Base-by-base conservation (phyloP, 1,140 invertebrate species). In the Pseudomyrmex concolor region DNA sequence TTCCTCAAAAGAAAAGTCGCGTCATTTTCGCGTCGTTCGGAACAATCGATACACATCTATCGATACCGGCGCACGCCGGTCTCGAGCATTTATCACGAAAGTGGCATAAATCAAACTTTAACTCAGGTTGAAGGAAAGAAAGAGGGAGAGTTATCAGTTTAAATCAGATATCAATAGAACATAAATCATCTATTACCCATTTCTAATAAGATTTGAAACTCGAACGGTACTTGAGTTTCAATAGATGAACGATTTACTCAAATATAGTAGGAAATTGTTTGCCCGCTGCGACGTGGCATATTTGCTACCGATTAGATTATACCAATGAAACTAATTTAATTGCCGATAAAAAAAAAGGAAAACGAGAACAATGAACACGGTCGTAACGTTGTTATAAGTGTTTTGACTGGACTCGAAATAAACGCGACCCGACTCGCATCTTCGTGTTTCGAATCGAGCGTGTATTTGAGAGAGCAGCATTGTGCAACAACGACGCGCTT, bases 391-490 rank as follows among this genome's bases (percentile, higher is more conserved):
- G 19, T 19, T 25, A 4, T 4, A 45, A 78, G 34, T 34, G 13
- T 54, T 12, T 12, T 64, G 17, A 19, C 63, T 22, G 55, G 55
- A 45, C 60, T 68, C 43, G 22, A 80, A 80, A 80, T 80, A 70
- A 80, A 80, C 19, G 34, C 13, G 55, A n/a, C 43, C 22, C 10
- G 45, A 68, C 55, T 80, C 34, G 34, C 54, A 60, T 13, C 66
- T 71, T 80, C 71, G 66, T 80, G 71, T 70, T 80, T 80, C 71
- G 34, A 80, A 80, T 80, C 76, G 48, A 17, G n/a, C 15, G n/a
- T 54, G 50, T 9, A 17, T 55, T 51, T 59, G 66, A 71, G 9
- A 67, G 66, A 68, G 66, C 50, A 4, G 15, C 54, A 80, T 80
- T 80, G 66, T 80, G 66, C 22, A 59, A 71, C 54, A 70, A 50